Evolutionary conservation across 1,140 invertebrate genomes (phyloP), one percentile per base, ranked within the genome.

Genomic region (Neoseiulus cucumeris): DNA sequence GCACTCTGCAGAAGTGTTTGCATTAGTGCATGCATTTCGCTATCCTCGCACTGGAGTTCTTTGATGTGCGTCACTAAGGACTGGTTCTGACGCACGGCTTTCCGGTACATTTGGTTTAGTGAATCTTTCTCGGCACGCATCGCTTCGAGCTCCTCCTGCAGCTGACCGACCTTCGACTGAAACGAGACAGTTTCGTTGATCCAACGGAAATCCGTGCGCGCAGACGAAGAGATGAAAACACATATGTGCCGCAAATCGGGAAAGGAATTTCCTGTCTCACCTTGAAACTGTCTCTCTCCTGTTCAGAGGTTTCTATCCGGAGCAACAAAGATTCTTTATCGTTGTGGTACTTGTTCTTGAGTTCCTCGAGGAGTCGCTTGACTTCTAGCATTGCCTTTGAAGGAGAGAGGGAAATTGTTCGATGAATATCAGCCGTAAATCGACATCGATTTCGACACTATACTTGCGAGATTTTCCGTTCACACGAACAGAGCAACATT

Each of bases 301-400:
- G 51, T 59, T 59, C 51, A 25, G 51, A 12, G 22, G 22, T 33
- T 25, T 59, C 51, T 12, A 59, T 33, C 22, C 51, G 17, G 14
- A 59, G 51, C 51, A 59, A 25, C 4, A 59, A 9, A 20, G 51
- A 25, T 9, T 59, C 51, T 33, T 59, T 59, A 33, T 59, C 51
- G 22, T 25, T 59, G 25, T 59, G 51, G 33, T 59, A 59, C 9
- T 59, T 59, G 33, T 59, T 59, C 33, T 59, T 59, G 33, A 59
- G 51, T 25, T 59, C 51, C 22, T 59, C 51, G 25, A 59, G 51
- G 22, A 59, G 51, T 59, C 51, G 14, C 22, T 59, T 59, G 14
- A 59, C 51, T 25, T 59, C 51, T 14, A 59, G 51, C 51, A 59
- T 59, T 14, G 51, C 51, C 51, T 59, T 17, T 14, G 33, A 59